These are phyloP conservation scores for Hydrozoanthus tunicans DNA, from an alignment of 64 coral and sea anemone species.

Conservation along the genomic window DNA sequence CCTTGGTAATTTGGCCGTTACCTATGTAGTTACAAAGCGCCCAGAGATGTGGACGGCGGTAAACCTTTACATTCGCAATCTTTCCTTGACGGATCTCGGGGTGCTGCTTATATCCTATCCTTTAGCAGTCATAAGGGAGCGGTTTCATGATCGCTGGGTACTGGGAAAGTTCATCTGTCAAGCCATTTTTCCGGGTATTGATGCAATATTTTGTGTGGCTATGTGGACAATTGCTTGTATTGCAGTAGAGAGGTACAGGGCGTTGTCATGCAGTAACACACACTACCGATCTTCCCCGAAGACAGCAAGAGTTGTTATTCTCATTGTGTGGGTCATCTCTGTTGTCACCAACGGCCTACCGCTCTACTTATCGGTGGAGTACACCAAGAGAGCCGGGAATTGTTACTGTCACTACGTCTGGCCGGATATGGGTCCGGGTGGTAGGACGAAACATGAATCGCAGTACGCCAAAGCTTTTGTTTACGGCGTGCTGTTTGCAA, in stretches of 20 bases:
- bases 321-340: not conserved
- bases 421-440: not conserved
- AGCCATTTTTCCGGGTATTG: not conserved
- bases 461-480: not conserved
- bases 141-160: not conserved
- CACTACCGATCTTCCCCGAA: conserved; percentile 6
- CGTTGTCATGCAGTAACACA: conserved; percentile 10
- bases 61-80: conserved; percentile 47
- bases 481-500: not conserved
- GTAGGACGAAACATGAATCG: not conserved
- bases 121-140: conserved; percentile 25
- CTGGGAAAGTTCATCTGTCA: conserved; percentile 27
- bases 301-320: conserved; percentile 7
- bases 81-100: conserved; percentile 37
- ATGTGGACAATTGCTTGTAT: conserved; percentile 44
- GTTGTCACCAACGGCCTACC: not conserved
- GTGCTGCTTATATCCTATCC: conserved; percentile 27
- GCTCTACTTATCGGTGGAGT: not conserved
- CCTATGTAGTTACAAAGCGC: conserved; percentile 34
- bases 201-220: conserved; percentile 25
- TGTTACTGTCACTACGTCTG: not conserved
- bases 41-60: conserved; percentile 52
- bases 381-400: not conserved
- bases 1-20: conserved; percentile 21
- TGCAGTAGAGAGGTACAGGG: conserved; percentile 32